phyloP scores from a whole-genome alignment of 2,888 invertebrate genomes.

The Drosophila nigritarsus region DNA sequence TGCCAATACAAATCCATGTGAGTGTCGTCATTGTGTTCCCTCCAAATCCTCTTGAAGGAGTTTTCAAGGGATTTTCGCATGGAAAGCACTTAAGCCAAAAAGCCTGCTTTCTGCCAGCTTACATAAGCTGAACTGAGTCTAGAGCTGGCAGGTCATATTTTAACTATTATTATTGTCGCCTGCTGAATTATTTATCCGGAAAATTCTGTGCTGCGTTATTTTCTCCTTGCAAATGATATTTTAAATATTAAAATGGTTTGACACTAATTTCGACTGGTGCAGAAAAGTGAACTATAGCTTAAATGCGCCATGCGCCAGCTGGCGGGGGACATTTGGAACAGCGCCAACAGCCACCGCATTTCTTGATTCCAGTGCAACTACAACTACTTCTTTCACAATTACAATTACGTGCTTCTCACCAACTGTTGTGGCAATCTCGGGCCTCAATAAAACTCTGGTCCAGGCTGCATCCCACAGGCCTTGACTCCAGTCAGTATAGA shows the following conservation, averaged over 20 bases:
- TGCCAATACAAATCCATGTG: conserved; percentile 5
- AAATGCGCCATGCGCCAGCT: conserved; percentile 22
- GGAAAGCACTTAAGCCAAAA: conserved; percentile 59
- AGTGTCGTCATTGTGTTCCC: neutral
- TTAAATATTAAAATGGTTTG: conserved; percentile 67
- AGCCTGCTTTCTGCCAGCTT: conserved; percentile 2
- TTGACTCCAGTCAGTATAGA: conserved; percentile 20
- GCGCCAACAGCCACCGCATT: conserved; percentile 36
- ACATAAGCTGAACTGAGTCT: neutral
- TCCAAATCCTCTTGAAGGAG: conserved; percentile 15
- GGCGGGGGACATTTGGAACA: conserved; percentile 36
- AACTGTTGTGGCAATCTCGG: conserved; percentile 31
- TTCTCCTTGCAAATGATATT: conserved; percentile 55
- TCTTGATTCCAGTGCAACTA: conserved; percentile 20
- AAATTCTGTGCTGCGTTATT: conserved; percentile 38
- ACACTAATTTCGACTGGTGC: conserved; percentile 19
- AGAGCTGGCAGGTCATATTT: conserved; percentile 13
- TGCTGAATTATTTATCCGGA: conserved; percentile 62
- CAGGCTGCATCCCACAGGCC: conserved; percentile 27
- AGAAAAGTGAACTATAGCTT: conserved; percentile 21
- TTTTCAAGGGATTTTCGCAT: conserved; percentile 51
- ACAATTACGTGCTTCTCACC: conserved; percentile 49
- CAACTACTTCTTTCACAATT: conserved; percentile 45
- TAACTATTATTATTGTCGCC: conserved; percentile 65
- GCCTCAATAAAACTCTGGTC: conserved; percentile 45